Evolutionary conservation across 1,140 invertebrate genomes (phyloP), one percentile per base, ranked within the genome.

Genomic region (Zaprionus kolodkinae): DNA sequence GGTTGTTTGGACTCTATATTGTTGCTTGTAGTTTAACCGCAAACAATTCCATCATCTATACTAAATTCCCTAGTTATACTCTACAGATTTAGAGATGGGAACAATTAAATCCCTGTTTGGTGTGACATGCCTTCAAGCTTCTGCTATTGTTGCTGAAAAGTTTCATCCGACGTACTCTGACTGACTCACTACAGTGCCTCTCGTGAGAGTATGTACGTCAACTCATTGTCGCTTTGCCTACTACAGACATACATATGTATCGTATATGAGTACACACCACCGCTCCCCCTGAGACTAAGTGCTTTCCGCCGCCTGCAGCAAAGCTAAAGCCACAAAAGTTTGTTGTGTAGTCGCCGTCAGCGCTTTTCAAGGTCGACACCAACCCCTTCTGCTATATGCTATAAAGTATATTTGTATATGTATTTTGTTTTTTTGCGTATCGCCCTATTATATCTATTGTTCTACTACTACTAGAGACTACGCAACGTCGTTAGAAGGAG

Each of bases 321-420:
- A 40, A 43, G 57, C 40, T 40, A 59, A 36, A 50, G 59, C 17
- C 54, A 55, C 30, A 71, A 56, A 67, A 67, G 21, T 48, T 62
- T 76, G 69, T 72, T 35, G 33, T 35, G 33, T 35, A n/a, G 52
- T 56, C 54, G 62, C 25, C n/a, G 50, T 61, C 38, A 72, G 57
- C 25, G 38, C 36, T 63, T 67, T 72, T 76, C 74, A 76, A 76
- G 74, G 74, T 73, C 70, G 63, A 12, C 36, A 38, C 17, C 69
- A 76, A 66, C 74, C 62, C 68, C 60, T 50, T 67, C n/a, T 45
- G 40, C 40, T 43, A 6, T 43, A 6, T 43, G 27, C n/a, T 25
- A 45, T 67, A 45, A 36, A 45, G 55, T 60, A 43, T 55, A 36
- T 43, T n/a, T 59, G 5, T 75, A 38, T 30, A 25, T 68, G n/a